Conservation (phyloP, 2,888 invertebrate species). For the Diplolepis rosae region DNA sequence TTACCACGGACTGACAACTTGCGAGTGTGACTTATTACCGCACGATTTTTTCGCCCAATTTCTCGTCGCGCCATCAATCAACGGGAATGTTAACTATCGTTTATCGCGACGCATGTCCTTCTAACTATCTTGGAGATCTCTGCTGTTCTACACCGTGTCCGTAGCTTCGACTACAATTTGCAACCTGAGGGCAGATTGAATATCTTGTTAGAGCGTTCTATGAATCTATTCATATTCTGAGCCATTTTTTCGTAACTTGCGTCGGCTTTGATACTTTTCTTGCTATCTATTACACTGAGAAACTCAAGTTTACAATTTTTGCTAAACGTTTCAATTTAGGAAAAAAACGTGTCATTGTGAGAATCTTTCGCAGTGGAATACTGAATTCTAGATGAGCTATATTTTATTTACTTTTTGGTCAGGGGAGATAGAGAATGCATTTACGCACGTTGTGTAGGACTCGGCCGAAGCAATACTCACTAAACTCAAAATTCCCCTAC, state of each 20-base stretch:
- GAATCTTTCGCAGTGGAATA: too few relatives aligned
- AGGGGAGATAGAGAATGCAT: too few relatives aligned
- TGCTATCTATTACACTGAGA: not conserved
- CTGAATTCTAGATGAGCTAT: too few relatives aligned
- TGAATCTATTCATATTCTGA: slow-evolving; percentile 3
- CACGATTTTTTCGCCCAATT: not conserved
- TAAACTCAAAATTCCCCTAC: too few relatives aligned
- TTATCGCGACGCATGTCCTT: not conserved
- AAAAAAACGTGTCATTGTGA: too few relatives aligned
- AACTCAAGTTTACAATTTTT: too few relatives aligned
- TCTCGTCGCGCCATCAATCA: not conserved
- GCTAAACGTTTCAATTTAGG: too few relatives aligned
- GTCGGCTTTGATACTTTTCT: not conserved
- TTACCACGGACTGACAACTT: not conserved
- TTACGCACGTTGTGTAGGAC: too few relatives aligned
- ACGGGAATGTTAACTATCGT: not conserved
- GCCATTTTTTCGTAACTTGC: not conserved
- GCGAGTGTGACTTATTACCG: not conserved
- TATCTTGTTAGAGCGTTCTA: not conserved
- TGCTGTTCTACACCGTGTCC: not conserved
- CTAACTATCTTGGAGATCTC: not conserved
- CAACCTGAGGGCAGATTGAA: slow-evolving; percentile 3
- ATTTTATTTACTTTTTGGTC: too few relatives aligned
- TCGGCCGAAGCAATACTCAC: too few relatives aligned
- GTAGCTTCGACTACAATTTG: not conserved